Evolutionary conservation across 2,888 invertebrate species (phyloP).

Genomic region (Hypsopygia costalis): DNA sequence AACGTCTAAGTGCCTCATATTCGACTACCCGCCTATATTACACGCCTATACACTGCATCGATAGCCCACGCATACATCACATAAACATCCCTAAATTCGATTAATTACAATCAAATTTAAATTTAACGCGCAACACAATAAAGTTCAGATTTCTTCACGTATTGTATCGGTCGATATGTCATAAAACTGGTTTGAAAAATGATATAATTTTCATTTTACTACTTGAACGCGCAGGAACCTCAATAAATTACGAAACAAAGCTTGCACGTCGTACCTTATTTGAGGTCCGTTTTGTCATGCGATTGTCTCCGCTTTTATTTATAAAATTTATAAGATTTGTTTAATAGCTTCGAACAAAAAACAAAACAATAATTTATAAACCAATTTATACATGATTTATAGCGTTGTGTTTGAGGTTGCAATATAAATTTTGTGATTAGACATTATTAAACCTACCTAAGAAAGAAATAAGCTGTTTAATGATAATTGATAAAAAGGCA

Average conservation of each 20-base stretch:
- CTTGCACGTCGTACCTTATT: slow-evolving; percentile 69
- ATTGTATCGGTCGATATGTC: slow-evolving; percentile 21
- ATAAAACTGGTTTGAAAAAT: slow-evolving; percentile 23
- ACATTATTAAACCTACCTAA: too few species aligned
- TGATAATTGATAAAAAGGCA: too few species aligned
- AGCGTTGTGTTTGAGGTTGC: too few species aligned
- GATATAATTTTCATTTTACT: slow-evolving; percentile 75
- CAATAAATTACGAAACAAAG: slow-evolving; percentile 72
- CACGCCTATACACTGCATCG: slow-evolving; percentile 63
- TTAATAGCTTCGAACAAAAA: slow-evolving; percentile 31
- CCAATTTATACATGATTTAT: slow-evolving; percentile 5
- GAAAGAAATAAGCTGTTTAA: too few species aligned
- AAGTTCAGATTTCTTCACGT: slow-evolving; percentile 22
- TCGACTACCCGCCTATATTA: slow-evolving; percentile 71
- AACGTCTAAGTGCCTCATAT: slow-evolving; percentile 75
- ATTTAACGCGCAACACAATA: slow-evolving; percentile 15
- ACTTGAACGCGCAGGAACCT: slow-evolving; percentile 61
- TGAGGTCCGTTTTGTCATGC: slow-evolving; percentile 61
- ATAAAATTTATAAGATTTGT: slow-evolving; percentile 33
- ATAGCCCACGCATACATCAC: slow-evolving; percentile 37
- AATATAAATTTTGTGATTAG: too few species aligned
- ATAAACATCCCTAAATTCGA: slow-evolving; percentile 36
- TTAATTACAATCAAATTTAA: slow-evolving; percentile 16
- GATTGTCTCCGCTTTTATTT: slow-evolving; percentile 35
- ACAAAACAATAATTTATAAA: slow-evolving; percentile 41